Conservation (phyloP, 2,797 vertebrate genomes). For the Sphenopsis melanotis region DNA sequence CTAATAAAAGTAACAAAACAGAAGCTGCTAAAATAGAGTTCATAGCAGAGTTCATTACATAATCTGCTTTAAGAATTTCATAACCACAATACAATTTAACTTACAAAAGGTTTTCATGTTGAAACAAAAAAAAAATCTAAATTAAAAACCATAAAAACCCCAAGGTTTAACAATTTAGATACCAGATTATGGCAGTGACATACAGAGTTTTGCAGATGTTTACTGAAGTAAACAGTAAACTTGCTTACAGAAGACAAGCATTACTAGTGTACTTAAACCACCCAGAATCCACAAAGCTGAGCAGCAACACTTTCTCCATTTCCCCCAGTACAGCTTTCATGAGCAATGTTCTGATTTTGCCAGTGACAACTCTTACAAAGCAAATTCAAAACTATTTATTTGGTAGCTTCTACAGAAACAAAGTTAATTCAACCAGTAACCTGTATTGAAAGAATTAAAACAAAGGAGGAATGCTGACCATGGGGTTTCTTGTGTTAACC, state of each 20-base stretch:
- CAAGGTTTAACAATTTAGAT: not conserved
- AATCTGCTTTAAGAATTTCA: not conserved
- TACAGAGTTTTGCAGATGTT: not conserved
- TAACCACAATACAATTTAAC: not conserved
- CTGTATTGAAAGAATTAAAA: not conserved
- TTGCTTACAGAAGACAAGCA: not conserved
- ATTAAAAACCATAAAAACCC: not conserved
- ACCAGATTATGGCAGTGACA: not conserved
- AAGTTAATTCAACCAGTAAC: not conserved
- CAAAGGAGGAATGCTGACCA: not conserved
- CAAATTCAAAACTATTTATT: conserved; percentile 50
- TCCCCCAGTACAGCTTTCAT: not conserved
- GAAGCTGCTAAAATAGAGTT: not conserved
- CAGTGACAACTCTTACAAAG: not conserved
- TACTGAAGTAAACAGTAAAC: not conserved
- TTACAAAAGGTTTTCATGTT: not conserved
- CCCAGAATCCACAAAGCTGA: not conserved
- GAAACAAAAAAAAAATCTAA: not conserved
- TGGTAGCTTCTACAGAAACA: conserved; percentile 10
- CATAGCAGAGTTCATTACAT: not conserved
- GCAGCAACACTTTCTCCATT: not conserved
- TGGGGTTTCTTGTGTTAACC: not conserved
- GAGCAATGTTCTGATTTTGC: not conserved
- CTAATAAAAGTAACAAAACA: not conserved
- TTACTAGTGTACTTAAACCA: not conserved